These are phyloP conservation scores for Vespertilio murinus DNA, from an alignment of 2,797 vertebrate genomes.

Conservation along the genomic window DNA sequence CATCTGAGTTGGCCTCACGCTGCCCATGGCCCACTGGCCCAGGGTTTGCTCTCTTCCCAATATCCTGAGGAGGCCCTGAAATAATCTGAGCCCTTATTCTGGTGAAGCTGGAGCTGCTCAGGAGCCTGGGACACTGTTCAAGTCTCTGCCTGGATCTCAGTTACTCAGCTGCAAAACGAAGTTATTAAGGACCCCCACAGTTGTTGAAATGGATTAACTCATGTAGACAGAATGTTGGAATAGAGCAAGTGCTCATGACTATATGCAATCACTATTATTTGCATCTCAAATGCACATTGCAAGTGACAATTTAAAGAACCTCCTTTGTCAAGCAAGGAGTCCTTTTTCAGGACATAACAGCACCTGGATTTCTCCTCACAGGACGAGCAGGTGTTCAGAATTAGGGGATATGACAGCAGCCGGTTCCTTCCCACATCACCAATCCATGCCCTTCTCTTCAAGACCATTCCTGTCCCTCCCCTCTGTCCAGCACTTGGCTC, in stretches of 20 bases:
- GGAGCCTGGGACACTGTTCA: neutral
- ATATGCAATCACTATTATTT: neutral
- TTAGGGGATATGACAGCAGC: neutral
- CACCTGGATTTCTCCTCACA: neutral
- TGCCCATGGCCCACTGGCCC: too few relatives aligned
- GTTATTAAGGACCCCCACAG: neutral
- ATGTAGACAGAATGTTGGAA: neutral
- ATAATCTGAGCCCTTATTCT: neutral
- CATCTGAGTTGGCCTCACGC: neutral
- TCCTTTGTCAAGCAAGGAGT: neutral
- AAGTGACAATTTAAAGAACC: neutral
- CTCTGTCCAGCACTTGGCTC: neutral
- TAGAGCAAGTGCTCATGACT: fast-evolving
- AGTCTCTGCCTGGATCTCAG: neutral
- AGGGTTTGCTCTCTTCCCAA: fast-evolving
- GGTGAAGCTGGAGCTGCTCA: too few relatives aligned
- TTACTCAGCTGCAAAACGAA: neutral
- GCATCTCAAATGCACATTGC: neutral
- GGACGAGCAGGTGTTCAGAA: neutral
- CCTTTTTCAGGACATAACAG: neutral
- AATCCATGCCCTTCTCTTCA: neutral
- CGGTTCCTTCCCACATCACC: neutral
- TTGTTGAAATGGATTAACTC: too few relatives aligned
- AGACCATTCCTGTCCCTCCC: neutral
- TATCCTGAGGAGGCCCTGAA: neutral